Base-by-base conservation (phyloP, 2,888 invertebrate species). In the Auanema sp. region DNA sequence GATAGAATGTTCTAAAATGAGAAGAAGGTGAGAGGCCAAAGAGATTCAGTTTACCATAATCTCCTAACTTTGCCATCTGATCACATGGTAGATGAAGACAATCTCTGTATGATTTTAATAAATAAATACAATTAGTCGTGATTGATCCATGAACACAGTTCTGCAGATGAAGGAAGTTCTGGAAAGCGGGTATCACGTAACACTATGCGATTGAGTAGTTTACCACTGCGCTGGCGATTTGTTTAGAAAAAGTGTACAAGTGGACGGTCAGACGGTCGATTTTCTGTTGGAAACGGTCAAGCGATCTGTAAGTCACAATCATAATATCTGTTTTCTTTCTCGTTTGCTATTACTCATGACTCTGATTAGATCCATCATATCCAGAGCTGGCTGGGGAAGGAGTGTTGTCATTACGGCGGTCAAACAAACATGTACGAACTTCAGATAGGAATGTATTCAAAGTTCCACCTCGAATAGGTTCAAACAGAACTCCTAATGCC, bases 371-470 rank as follows among this genome's bases (percentile, higher is more conserved):
- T 58, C 64, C 64, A 12, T 64, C 64, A 41, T 72, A 72, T 47
- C 72, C 72, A 33, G 72, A 72, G 16, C 68, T 68, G 21, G 72
- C 55, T 16, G 66, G 68, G 1, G 69, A 66, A 1, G 69, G 69
- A 1, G 71, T 66, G 10, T 16, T 54, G n/a, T 68, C 60, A 23
- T 42, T 50, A 8, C 33, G 33, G 41, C 62, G 21, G 33, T 42
- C 62, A 12, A 44, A 42, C 40, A 62, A n/a, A 41, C 51, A 33
- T 1, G 51, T 44, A 16, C 62, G 18, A 12, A 62, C 57, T 23
- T 62, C 62, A 2, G 50, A 24, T 23, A 62, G 23, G 43, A 50
- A 62, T 12, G 52, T 42, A 5, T 42, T 49, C 16, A 57, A 16
- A 23, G 41, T 51, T 11, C 57, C 62, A 11, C 62, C 62, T 2